Base-by-base conservation (phyloP, 2,888 invertebrate genomes). In the Ypsolopha sequella region DNA sequence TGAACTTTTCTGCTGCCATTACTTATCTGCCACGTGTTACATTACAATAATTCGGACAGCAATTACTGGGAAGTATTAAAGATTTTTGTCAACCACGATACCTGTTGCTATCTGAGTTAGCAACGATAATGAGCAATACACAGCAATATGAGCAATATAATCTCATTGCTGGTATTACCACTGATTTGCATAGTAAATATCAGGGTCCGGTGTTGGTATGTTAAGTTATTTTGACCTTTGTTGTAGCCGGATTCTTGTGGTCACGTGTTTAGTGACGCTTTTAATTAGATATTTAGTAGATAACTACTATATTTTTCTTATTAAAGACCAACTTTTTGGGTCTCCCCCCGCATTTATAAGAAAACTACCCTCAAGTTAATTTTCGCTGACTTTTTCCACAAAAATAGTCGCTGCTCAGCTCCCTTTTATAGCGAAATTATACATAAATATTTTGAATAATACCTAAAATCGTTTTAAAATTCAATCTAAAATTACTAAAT, bases 21-120 rank as follows among this genome's bases (percentile, higher is more conserved):
- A 57, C 54, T 6, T 35, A n/a, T 11, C 8, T 13, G 51, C 56
- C 59, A 57, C 57, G 59, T 59, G 59, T 54, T 55, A 41, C 54
- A 55, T 58, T 58, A 55, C 60, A 55, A 62, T 62, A 63, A 60
- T 61, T 58, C 9, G 11, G 11, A 46, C 34, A 6, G 14, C 33
- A 45, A 45, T 46, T 38, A 10, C 39, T 9, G 9, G 6, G 10
- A 10, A 48, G 8, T 36, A 10, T 48, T 11, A 48, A 14, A 60
- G 61, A 68, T 66, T 68, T 68, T 67, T 66, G 68, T 63, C 60
- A 59, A 60, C 53, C 56, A 52, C 54, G 58, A 57, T 56, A 54
- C 53, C 41, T 33, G 35, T 46, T 35, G 34, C 46, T 34, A 46
- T 46, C 35, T 33, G 33, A 46, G 3, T 46, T 34, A 35, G 46